Base-by-base conservation (phyloP, 2,113 vertebrate species). In the Ophthalmolycus amberensis region DNA sequence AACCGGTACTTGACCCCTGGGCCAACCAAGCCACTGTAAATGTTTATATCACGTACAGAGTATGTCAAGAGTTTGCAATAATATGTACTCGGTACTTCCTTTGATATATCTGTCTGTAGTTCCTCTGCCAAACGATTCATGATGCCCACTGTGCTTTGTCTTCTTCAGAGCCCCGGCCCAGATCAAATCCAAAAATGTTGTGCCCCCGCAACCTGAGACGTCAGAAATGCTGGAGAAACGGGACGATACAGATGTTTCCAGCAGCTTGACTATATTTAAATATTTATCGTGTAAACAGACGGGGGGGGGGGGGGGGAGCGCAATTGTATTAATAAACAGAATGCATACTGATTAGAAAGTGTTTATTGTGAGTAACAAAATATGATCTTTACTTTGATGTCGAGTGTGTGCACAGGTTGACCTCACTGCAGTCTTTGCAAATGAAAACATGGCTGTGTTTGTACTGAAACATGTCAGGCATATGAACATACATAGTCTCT, bases 151-250 rank as follows among this genome's bases (percentile, higher is more conserved):
- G 12, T 70, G 0, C 59, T 83, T 80, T 77, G 90, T 90, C 11
- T 69, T 25, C 94, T 72, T 29, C 95, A 99, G 98, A 95, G 95
- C 89, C 95, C 95, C 56, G 95, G 96, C 54, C 90, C 91, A 80
- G 96, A 97, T 93, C 86, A 95, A 96, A 96, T 95, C 97, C 97
- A 97, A 98, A 98, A 29, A 29, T 3, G 29, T 29, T 29, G 29
- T 29, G 29, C 29, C 29, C 29, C 29, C 29, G 29, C 29, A 29
- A 29, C 29, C 2, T 2, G 29, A 29, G 29, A 29, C 29, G 29
- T 29, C 29, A 29, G 29, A 29, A 29, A 29, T 96, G n/a, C n/a
- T n/a, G n/a, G n/a, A n/a, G n/a, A n/a, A n/a, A n/a, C n/a, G 25
- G 25, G 25, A 25, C 25, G 25, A 25, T 25, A 25, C 25, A 25